phyloP scores from a whole-genome alignment of 1,140 invertebrate species.

The Aricia agestis region DNA sequence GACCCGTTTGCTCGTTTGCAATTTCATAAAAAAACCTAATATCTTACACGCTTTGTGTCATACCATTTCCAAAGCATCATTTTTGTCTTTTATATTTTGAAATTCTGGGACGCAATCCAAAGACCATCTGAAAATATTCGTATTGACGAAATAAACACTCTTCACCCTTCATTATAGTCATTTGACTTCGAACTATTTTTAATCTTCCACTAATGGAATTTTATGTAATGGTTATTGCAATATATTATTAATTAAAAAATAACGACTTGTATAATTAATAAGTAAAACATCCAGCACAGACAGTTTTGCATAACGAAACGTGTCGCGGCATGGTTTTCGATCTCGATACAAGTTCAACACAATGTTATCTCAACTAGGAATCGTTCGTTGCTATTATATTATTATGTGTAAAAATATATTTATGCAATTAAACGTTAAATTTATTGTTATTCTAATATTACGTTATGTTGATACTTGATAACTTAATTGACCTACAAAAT shows the following conservation, averaged over 20 bases:
- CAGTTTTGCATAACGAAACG: not conserved
- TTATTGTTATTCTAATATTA: not conserved
- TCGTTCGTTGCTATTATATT: not conserved
- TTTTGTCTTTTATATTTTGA: not conserved
- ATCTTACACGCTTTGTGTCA: no score
- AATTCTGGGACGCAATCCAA: no score
- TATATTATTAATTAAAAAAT: conserved; percentile 5
- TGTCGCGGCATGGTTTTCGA: conserved; percentile 1
- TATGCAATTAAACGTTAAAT: no score
- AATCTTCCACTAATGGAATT: not conserved
- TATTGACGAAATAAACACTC: no score
- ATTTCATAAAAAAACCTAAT: no score
- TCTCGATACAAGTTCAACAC: not conserved
- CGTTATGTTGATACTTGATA: not conserved
- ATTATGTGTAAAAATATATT: not conserved
- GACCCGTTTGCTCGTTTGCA: no score
- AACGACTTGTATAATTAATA: not conserved
- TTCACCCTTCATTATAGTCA: no score
- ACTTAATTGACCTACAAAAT: not conserved
- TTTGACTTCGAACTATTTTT: not conserved
- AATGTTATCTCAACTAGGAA: conserved; percentile 2
- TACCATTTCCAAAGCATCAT: not conserved
- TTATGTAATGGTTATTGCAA: not conserved
- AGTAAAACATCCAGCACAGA: not conserved
- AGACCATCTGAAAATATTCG: no score